phyloP scores from a whole-genome alignment of 2,888 invertebrate species.

The Tipula helvola region DNA sequence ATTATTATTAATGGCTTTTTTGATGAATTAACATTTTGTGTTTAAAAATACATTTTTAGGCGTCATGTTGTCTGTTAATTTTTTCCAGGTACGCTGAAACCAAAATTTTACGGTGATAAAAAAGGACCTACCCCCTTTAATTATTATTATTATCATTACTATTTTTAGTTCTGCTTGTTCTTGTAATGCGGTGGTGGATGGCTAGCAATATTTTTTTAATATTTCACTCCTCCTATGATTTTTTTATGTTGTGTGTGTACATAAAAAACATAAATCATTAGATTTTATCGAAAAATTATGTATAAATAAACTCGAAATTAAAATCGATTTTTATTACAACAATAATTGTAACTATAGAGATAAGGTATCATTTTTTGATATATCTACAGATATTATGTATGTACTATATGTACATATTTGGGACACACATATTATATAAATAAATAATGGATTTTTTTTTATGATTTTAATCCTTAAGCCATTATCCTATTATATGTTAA shows the following conservation, averaged over 20 bases:
- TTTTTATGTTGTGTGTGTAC: not conserved
- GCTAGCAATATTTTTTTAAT: not conserved
- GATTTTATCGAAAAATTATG: not conserved
- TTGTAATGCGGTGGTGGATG: not conserved
- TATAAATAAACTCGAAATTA: not conserved
- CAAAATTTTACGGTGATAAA: not conserved
- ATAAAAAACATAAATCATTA: not conserved
- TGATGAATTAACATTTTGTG: not conserved
- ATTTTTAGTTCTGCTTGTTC: not conserved
- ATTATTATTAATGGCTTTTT: not conserved
- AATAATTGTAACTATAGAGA: not conserved
- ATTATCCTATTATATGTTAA: constrained; percentile 4
- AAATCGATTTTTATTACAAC: constrained; percentile 4
- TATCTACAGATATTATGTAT: not conserved
- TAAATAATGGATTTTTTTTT: not conserved
- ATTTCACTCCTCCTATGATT: not conserved
- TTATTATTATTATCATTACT: not conserved
- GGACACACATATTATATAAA: not conserved
- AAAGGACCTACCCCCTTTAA: not conserved
- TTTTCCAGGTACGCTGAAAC: not conserved
- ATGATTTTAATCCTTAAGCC: not conserved
- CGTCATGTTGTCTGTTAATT: not conserved
- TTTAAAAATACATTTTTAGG: not conserved
- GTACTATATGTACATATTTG: not conserved
- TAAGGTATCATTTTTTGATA: not conserved